Base-by-base conservation (phyloP, 2,888 invertebrate species). In the Belgica antarctica region DNA sequence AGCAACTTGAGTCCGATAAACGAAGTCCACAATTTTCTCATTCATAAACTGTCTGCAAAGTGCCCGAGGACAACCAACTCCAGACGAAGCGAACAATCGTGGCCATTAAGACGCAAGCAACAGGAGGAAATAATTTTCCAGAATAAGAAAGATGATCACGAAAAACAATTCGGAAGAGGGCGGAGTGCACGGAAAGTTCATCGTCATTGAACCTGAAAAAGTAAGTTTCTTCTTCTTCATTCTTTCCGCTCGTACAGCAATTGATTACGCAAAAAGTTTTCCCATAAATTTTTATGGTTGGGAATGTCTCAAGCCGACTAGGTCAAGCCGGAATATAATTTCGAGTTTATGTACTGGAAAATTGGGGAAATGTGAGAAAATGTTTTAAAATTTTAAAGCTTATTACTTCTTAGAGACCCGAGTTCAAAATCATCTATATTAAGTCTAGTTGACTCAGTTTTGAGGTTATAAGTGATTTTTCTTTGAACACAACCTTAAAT, bases 171-270 rank as follows among this genome's bases (percentile, higher is more conserved):
- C 12, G 59, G 12, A 25, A 27, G 22, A 7, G 52, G 15, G 17
- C 52, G 5, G 52, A 17, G 7, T 4, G 12, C 12, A 27, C 5
- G 19, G 10, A 59, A 59, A 59, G 59, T 59, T 59, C 25, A 5
- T 59, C 25, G n/a, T 7, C 59, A 59, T 2, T 59, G 59, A 59
- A 27, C 59, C 25, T 25, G 25, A 59, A 59, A 25, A 59, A 24
- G 17, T 4, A 5, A 52, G n/a, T n/a, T n/a, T n/a, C 17, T 52
- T 52, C 59, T n/a, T 22, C 24, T 27, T 59, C 15, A 46, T 31
- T 31, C 7, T 31, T 31, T 31, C 34, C 34, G 59, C 27, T 59
- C 15, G 59, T 7, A 8, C 15, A 12, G 12, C 12, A 10, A 59
- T 59, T 59, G 25, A 59, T 59, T 5, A n/a, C 24, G 8, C 24